Conservation (phyloP, 2,888 invertebrate species). For the Catocala nupta region DNA sequence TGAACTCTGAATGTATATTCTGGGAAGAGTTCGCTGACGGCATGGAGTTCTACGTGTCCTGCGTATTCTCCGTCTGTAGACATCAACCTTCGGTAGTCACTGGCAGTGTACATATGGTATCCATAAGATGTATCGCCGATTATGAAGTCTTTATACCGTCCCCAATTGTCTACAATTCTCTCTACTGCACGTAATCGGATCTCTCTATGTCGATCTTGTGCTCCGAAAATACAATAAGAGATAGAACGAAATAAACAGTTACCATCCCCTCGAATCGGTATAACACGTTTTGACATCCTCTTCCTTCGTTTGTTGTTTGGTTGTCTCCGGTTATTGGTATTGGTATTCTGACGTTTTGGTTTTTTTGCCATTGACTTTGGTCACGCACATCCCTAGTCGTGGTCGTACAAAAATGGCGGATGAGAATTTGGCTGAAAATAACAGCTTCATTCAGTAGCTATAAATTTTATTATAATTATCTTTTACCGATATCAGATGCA, state of each 20-base stretch:
- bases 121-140: conserved; percentile 79
- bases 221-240: conserved; percentile 72
- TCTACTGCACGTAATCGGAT: conserved; percentile 72
- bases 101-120: conserved; percentile 52
- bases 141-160: conserved; percentile 77
- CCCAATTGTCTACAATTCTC: conserved; percentile 73
- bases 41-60: conserved; percentile 78
- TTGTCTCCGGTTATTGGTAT: conserved; percentile 29
- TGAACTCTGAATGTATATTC: conserved; percentile 78
- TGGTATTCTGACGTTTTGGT: conserved; percentile 20
- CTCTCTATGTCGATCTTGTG: conserved; percentile 76
- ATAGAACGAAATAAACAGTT: conserved; percentile 80
- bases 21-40: conserved; percentile 70
- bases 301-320: conserved; percentile 35
- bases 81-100: conserved; percentile 73
- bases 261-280: conserved; percentile 77
- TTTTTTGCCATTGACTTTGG: conserved; percentile 43
- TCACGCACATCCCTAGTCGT: conserved; percentile 43
- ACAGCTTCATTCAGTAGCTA: conserved; percentile 6
- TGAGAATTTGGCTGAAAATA: conserved; percentile 1
- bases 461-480: conserved; percentile 1
- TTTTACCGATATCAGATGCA: not conserved
- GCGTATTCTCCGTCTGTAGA: conserved; percentile 77
- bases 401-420: conserved; percentile 26
- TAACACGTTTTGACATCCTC: conserved; percentile 64